Percentiles rank a stretch among this genome's conserved stretches.
Evolutionary conservation across 2,113 vertebrate genomes (phyloP).

Genomic region (Leptosomus discolor): DNA sequence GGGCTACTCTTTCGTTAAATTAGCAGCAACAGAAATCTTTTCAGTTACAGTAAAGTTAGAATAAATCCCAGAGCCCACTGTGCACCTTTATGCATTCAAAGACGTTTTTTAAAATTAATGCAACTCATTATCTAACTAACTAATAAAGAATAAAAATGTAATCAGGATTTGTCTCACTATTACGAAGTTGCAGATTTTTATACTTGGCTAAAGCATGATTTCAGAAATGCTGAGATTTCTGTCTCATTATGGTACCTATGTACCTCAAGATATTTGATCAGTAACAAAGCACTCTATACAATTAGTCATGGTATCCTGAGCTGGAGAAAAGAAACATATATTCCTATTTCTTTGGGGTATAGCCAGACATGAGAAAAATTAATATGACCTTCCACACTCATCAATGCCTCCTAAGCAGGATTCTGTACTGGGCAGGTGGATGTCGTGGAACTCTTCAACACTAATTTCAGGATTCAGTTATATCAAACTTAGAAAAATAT

Average conservation of each 20-base stretch:
- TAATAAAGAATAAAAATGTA: not conserved
- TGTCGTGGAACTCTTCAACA: not conserved
- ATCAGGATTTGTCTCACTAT: not conserved
- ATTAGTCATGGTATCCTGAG: not conserved
- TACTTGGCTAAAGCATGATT: not conserved
- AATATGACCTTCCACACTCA: accelerated
- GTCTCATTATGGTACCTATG: not conserved
- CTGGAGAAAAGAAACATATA: not conserved
- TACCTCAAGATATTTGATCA: not conserved
- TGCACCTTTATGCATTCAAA: not conserved
- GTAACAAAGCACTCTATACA: not conserved
- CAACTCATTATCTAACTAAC: not conserved
- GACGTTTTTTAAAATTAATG: not conserved
- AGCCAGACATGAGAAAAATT: not conserved
- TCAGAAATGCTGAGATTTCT: not conserved
- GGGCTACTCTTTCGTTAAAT: not conserved
- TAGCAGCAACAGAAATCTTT: not conserved
- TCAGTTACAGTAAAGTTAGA: not conserved
- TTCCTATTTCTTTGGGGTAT: not conserved
- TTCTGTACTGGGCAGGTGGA: not conserved
- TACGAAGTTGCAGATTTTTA: not conserved
- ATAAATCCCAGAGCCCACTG: not conserved
- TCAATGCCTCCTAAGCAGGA: not conserved
- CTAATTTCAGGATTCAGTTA: not conserved
- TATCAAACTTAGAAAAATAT: not conserved